These are phyloP conservation scores for Malacosoma neustria DNA, from an alignment of 2,888 invertebrate species.

Conservation along the genomic window DNA sequence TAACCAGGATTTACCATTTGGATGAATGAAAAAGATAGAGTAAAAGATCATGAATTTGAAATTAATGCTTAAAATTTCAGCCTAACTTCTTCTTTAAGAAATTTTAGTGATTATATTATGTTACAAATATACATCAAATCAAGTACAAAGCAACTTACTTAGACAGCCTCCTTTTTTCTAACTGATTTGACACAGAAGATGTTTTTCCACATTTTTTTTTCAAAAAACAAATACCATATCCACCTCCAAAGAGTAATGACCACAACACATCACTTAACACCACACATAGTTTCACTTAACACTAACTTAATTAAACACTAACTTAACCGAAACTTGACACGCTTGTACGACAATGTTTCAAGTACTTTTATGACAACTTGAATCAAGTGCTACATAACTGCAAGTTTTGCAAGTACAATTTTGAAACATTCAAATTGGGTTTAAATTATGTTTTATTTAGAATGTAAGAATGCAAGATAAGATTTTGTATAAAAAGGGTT, in stretches of 20 bases:
- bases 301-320: conserved; percentile 20
- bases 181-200: conserved; percentile 62
- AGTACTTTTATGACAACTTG: conserved; percentile 16
- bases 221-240: conserved; percentile 34
- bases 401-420: neutral
- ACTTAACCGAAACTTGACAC: conserved; percentile 24
- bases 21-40: too few relatives aligned
- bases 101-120: too few relatives aligned
- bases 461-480: conserved; percentile 23
- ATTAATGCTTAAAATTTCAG: too few relatives aligned
- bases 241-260: conserved; percentile 29
- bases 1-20: too few relatives aligned
- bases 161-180: conserved; percentile 58
- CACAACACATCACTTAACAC: conserved; percentile 25
- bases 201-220: conserved; percentile 61
- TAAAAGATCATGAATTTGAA: too few relatives aligned
- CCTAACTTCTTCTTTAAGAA: too few relatives aligned
- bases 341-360: conserved; percentile 20
- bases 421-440: neutral
- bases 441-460: neutral
- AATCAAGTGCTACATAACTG: neutral
- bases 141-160: conserved; percentile 43
- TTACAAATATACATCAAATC: too few relatives aligned
- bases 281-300: conserved; percentile 33
- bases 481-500: conserved; percentile 7